These are phyloP conservation scores for Synergus umbraculus DNA, from an alignment of 2,888 invertebrate species.

Conservation along the genomic window DNA sequence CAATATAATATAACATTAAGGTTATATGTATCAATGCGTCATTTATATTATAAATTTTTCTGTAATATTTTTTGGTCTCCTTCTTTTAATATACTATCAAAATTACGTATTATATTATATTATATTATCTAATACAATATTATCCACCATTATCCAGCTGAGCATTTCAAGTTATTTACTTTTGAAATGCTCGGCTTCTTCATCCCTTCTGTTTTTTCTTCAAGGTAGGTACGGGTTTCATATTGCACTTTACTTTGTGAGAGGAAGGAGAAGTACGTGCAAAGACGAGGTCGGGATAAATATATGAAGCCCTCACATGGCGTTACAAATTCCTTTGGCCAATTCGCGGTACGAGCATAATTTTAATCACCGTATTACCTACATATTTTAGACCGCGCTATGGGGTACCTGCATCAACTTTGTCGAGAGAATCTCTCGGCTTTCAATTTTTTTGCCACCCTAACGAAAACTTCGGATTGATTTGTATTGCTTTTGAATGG, in stretches of 20 bases:
- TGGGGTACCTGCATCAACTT: neutral
- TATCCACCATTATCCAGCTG: too few relatives aligned
- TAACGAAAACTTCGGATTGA: neutral
- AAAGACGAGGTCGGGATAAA: constrained; percentile 48
- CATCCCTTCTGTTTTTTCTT: neutral
- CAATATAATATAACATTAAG: too few relatives aligned
- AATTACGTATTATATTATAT: too few relatives aligned
- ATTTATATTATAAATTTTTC: too few relatives aligned
- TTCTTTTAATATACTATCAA: too few relatives aligned
- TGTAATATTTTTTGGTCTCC: too few relatives aligned
- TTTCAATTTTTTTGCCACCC: neutral
- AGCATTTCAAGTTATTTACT: too few relatives aligned
- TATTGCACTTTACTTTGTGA: neutral
- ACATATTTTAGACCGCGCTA: neutral
- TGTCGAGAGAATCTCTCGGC: neutral
- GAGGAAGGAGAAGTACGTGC: constrained; percentile 15
- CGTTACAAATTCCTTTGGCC: constrained; percentile 56
- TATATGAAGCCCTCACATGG: constrained; percentile 57
- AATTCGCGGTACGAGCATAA: constrained; percentile 32
- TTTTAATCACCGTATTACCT: constrained; percentile 6
- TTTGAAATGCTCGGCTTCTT: neutral
- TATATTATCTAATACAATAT: too few relatives aligned
- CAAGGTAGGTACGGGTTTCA: constrained; percentile 5
- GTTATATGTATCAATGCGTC: too few relatives aligned
- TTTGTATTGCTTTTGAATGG: too few relatives aligned